These are phyloP conservation scores for Parapristionchus giblindavisi DNA, from an alignment of 2,888 invertebrate species.

Conservation along the genomic window DNA sequence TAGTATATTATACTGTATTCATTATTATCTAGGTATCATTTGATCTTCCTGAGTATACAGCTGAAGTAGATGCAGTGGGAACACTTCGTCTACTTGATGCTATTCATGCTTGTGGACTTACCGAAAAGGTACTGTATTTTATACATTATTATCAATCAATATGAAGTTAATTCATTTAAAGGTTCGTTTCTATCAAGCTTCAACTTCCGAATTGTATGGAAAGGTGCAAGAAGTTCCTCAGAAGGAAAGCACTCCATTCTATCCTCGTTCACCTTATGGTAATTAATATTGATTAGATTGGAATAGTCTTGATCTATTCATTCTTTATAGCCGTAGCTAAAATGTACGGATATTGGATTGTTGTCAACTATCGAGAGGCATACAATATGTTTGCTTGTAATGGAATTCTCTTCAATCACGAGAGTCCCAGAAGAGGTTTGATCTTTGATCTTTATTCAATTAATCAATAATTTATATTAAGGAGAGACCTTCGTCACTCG, in stretches of 20 bases:
- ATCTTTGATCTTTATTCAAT: constrained; percentile 5
- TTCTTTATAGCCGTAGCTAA: constrained; percentile 86
- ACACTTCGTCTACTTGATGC: constrained; percentile 90
- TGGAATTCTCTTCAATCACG: constrained; percentile 94
- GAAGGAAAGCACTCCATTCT: constrained; percentile 92
- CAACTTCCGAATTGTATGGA: constrained; percentile 92
- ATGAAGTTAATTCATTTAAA: constrained; percentile 22
- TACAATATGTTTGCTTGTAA: constrained; percentile 95
- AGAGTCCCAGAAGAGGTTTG: constrained; percentile 85
- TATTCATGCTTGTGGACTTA: constrained; percentile 86
- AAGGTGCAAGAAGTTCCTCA: constrained; percentile 92
- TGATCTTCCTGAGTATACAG: constrained; percentile 97
- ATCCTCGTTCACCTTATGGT: constrained; percentile 96
- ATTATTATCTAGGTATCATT: constrained; percentile 92
- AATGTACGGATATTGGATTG: constrained; percentile 94
- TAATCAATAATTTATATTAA: constrained; percentile 56
- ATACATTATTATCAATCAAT: background rate
- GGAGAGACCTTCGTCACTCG: constrained; percentile 97
- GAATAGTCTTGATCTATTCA: background rate
- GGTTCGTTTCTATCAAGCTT: constrained; percentile 86
- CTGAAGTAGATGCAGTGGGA: constrained; percentile 95
- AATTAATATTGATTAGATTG: constrained; percentile 47
- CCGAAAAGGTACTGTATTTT: constrained; percentile 76
- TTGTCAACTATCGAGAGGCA: constrained; percentile 92
- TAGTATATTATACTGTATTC: too few species aligned